Percentiles rank a stretch among this genome's conserved stretches.
These are phyloP conservation scores for Drosophila sp. DNA, from an alignment of 1,140 invertebrate genomes.

Conservation along the genomic window DNA sequence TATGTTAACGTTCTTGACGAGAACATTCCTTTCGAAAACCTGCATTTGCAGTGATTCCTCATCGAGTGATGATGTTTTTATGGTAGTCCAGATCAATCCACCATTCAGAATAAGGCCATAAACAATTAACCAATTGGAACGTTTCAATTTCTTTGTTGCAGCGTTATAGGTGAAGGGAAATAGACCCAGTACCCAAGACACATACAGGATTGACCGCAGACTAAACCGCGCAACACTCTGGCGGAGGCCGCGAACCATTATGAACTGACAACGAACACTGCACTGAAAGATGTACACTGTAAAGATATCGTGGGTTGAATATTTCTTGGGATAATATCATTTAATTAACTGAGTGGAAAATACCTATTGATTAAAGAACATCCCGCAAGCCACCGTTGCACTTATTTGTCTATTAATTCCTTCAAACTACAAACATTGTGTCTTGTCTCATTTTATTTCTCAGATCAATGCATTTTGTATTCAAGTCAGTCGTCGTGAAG, in stretches of 20 bases:
- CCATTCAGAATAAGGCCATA: slow-evolving; percentile 3
- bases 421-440: too few species aligned
- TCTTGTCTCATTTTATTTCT: too few species aligned
- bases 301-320: too few species aligned
- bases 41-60: not conserved
- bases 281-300: too few species aligned
- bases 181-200: not conserved
- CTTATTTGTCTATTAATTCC: too few species aligned
- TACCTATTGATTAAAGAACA: not conserved
- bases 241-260: not conserved
- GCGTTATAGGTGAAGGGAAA: not conserved
- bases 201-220: not conserved
- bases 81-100: not conserved
- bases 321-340: too few species aligned
- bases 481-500: not conserved
- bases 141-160: not conserved
- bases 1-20: not conserved
- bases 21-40: not conserved
- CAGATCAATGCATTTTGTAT: too few species aligned
- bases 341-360: too few species aligned
- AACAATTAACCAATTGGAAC: not conserved
- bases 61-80: too few species aligned
- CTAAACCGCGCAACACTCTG: not conserved
- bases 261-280: not conserved
- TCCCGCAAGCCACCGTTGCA: too few species aligned